Conservation (phyloP, 2,888 invertebrate species). For the Gymnosoma rotundatum region DNA sequence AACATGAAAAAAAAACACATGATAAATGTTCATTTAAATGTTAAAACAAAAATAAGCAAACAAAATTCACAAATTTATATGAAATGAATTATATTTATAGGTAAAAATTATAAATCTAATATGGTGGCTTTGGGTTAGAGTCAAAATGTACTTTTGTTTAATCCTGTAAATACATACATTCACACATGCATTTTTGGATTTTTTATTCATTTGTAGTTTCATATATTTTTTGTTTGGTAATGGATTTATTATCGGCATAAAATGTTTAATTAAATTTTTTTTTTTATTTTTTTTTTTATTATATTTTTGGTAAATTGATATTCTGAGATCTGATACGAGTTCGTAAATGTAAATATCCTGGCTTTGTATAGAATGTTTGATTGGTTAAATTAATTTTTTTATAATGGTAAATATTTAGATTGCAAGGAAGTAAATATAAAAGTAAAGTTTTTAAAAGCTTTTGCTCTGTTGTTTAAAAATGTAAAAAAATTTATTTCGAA, state of each 20-base stretch:
- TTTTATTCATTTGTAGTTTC: conserved; percentile 17
- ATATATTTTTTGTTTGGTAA: conserved; percentile 15
- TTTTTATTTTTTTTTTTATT: conserved; percentile 15
- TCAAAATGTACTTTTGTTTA: neutral
- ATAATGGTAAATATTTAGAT: too few relatives aligned
- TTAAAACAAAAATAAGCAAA: neutral
- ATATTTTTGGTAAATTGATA: conserved; percentile 29
- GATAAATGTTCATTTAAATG: conserved; percentile 55
- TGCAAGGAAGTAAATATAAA: too few relatives aligned
- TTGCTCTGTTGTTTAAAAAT: too few relatives aligned
- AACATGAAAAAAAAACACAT: conserved; percentile 29
- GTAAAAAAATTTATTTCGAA: too few relatives aligned
- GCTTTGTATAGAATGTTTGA: neutral
- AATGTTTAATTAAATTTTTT: conserved; percentile 53
- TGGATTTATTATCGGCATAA: conserved; percentile 35
- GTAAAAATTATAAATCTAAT: conserved; percentile 27
- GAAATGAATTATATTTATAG: conserved; percentile 40
- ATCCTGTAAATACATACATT: neutral
- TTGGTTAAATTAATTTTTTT: too few relatives aligned
- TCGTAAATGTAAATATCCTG: neutral
- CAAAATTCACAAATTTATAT: neutral
- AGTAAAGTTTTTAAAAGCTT: too few relatives aligned
- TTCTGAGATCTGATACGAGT: neutral
- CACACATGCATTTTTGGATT: neutral
- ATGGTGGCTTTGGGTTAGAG: conserved; percentile 17